Evolutionary conservation across 2,797 vertebrate genomes (phyloP).

Genomic region (Micromesistius poutassou): DNA sequence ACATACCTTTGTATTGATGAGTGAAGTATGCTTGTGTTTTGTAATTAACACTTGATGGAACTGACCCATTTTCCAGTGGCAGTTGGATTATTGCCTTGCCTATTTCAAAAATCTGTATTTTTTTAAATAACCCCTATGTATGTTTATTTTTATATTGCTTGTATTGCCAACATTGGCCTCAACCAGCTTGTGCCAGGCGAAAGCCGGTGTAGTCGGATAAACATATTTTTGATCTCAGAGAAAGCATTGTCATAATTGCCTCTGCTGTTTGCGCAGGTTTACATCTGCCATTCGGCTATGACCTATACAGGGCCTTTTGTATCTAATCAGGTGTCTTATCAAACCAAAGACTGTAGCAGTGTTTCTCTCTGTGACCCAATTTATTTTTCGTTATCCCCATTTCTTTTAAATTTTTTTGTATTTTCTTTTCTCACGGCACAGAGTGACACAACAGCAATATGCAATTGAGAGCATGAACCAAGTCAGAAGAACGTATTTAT

Average conservation of each 20-base stretch:
- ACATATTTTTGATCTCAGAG: conserved; percentile 33
- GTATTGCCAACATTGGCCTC: conserved; percentile 32
- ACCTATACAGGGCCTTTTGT: conserved; percentile 35
- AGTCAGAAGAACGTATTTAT: conserved; percentile 10
- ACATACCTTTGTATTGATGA: conserved; percentile 66
- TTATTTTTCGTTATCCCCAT: not conserved
- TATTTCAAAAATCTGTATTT: conserved; percentile 30
- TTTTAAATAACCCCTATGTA: conserved; percentile 46
- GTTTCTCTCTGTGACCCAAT: conserved; percentile 38
- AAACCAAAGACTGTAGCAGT: conserved; percentile 61
- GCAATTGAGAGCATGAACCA: not conserved
- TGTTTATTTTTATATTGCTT: conserved; percentile 35
- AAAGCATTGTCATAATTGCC: conserved; percentile 34
- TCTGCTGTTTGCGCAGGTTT: conserved; percentile 22
- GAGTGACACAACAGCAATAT: conserved; percentile 28
- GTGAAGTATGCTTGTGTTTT: conserved; percentile 55
- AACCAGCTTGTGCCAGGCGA: conserved; percentile 39
- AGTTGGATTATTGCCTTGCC: conserved; percentile 49
- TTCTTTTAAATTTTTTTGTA: not conserved
- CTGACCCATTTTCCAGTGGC: conserved; percentile 40
- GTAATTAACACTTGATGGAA: conserved; percentile 60
- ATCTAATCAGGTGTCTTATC: conserved; percentile 61
- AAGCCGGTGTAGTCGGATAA: conserved; percentile 33
- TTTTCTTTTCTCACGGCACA: conserved; percentile 23
- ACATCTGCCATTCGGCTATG: conserved; percentile 31